Base-by-base conservation (phyloP, 2,113 vertebrate species). In the Campylomormyrus numenius region DNA sequence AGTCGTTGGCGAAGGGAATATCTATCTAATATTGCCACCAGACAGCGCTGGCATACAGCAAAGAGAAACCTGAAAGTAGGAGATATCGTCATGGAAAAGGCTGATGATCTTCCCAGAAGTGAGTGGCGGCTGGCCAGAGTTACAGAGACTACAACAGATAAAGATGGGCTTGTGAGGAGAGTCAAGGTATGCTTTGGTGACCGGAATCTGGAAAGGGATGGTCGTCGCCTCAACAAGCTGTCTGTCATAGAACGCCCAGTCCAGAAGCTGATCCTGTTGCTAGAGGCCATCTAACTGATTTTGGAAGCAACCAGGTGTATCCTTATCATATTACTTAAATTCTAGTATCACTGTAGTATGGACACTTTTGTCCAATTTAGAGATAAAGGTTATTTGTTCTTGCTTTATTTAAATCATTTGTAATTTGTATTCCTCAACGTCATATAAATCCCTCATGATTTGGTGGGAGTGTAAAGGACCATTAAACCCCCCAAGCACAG, bases 1-100 rank as follows among this genome's bases (percentile, higher is more conserved):
- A 85, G 89, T 9, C n/a, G 27, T 5, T 91, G 77, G 90, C 24
- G n/a, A 9, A 89, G 86, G 50, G 86, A 90, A 10, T 88, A 90
- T 62, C 90, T 90, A 24, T 27, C 85, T 24, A 90, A 90, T 15
- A 90, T 91, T 19, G 49, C 87, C 35, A 42, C n/a, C 5, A 74
- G 58, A 87, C 90, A 89, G 42, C 21, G 24, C 1, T 83, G 77
- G 77, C 35, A 83, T 21, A 21, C 31, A 2, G 9, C 77, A 83
- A 83, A n/a, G 39, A 83, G 31, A 21, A 83, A 39, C 39, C 5
- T 83, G 42, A 35, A 39, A 21, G 21, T 39, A 15, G 9, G 31
- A 7, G 77, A 45, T 83, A 39, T 83, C 2, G 31, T 83, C 17
- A 45, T 83, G 77, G 31, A 39, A n/a, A 83, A 21, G 21, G 39